Evolutionary conservation across 2,797 vertebrate species (phyloP), one percentile per base, ranked within the genome.

Genomic region (Rhinichthys osculus): DNA sequence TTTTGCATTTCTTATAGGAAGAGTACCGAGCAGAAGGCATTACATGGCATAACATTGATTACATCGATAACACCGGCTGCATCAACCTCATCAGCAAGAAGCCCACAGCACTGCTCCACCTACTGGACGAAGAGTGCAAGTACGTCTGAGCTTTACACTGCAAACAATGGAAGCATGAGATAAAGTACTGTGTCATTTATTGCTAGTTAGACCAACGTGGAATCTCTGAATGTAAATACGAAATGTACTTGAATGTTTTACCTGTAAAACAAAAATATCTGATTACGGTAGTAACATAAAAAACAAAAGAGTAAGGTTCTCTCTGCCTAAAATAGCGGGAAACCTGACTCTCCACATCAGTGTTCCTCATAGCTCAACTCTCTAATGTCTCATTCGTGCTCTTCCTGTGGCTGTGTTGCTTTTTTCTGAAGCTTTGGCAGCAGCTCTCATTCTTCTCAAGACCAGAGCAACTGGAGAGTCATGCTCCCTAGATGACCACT

Each of bases 81-180:
- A 99, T 99, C 92, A 97, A 93, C 93, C 96, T 99, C 90, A 98
- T 99, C 96, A 99, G 98, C 91, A 99, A 97, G 95, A 99, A 99
- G 91, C 98, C 98, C 78, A 99, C 98, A 0, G 98, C 97, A 13
- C 93, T 99, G 87, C 97, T 99, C 94, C 97, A 99, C 91, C 96
- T 99, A 78, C 96, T 99, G 94, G 98, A 99, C 85, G 98, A 99
- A 88, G 98, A 99, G 92, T 98, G 97, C 97, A 99, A 99, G 98
- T 99, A 92, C 96, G 98, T 97, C 64, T 67, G 30, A 27, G 3
- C 38, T 30, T 62, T 33, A 40, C 23, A 64, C 57, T 17, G 7
- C 16, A 19, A 54, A 54, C 50, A 21, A 21, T 7, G 17, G 2
- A 21, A 54, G 52, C 52, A 3, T 54, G 52, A 7, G 74, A 23